Base-by-base conservation (phyloP, 2,797 vertebrate species). In the Protosalanx chinensis region DNA sequence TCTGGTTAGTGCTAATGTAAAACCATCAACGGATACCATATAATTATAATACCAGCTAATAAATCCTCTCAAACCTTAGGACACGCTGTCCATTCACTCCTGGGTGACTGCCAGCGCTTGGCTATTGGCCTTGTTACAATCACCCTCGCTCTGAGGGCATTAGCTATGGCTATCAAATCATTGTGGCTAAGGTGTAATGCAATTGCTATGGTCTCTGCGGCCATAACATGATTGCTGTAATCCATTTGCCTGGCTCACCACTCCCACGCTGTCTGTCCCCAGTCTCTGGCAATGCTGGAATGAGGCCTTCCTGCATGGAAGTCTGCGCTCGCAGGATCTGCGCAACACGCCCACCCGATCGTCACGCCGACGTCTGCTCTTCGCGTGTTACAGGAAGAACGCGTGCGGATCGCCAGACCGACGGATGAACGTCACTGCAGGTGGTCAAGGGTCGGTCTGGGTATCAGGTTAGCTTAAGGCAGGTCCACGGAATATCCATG, bases 201-300 rank as follows among this genome's bases (percentile, higher is more conserved):
- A 82, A 88, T 86, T 88, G 82, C 78, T 77, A 74, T 78, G 79
- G 76, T 66, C 72, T 79, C 73, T 74, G 73, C 79, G 37, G 79
- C 77, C 63, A 79, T 85, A 88, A 86, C 74, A 82, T 73, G 72
- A 86, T 84, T 86, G 79, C 80, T 82, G 71, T 82, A 84, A 88
- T 85, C 82, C 79, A 82, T 83, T 85, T 86, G 77, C 81, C 70
- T 60, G 59, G 49, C 70, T 73, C 6, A 69, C 71, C 57, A 71
- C 70, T 67, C 72, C 81, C 67, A 58, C 70, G 65, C 74, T 67
- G 57, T 79, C 27, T 56, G 64, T 30, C 59, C 30, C 20, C 20
- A 66, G 29, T 29, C 23, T 29, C 59, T 27, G 27, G 57, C 16
- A 6, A 23, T 20, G 16, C 27, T 12, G 7, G 57, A 6, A 6